Base-by-base conservation (phyloP, 1,140 invertebrate species). In the Lucilia sericata region DNA sequence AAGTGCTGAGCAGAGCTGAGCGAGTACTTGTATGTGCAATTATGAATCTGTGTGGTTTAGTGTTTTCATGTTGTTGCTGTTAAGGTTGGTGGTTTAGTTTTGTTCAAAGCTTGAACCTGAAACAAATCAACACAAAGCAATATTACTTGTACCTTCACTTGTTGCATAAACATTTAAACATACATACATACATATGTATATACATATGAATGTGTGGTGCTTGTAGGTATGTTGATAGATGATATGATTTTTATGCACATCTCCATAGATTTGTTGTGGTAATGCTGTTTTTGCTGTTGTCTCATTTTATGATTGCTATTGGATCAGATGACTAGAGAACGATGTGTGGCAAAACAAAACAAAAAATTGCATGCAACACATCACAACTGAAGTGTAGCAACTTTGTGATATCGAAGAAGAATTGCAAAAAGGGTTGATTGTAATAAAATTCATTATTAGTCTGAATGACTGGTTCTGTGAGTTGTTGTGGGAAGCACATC, bases 401-500 rank as follows among this genome's bases (percentile, higher is more conserved):
- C 42, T 8, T 42, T 10, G 10, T 42, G 42, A 8, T 42, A 42
- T 8, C 42, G 10, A 42, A 42, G 10, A 42, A 42, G 7, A 42
- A 42, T 10, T 8, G 10, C 42, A 42, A 70, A 21, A 70, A 70
- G 65, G 65, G 65, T 70, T 25, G 65, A 80, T 83, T 83, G 83
- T 84, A 86, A 51, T 82, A 51, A 55, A 85, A 78, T 74, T 82
- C 51, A 70, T 83, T 80, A 42, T 42, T 42, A 10, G 7, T 42
- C 42, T 42, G 82, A 85, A 84, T 84, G 82, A 84, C 84, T 83
- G 86, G 86, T 86, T 85, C 84, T 55, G 51, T 55, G 51, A 55
- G 51, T 55, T 55, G 17, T 85, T 85, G 86, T 85, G 81, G 74
- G 74, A 49, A 47, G 74, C 86, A 87, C 86, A 87, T 85, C 34